Evolutionary conservation across 2,888 invertebrate species (phyloP).

Genomic region (Acronicta psi): DNA sequence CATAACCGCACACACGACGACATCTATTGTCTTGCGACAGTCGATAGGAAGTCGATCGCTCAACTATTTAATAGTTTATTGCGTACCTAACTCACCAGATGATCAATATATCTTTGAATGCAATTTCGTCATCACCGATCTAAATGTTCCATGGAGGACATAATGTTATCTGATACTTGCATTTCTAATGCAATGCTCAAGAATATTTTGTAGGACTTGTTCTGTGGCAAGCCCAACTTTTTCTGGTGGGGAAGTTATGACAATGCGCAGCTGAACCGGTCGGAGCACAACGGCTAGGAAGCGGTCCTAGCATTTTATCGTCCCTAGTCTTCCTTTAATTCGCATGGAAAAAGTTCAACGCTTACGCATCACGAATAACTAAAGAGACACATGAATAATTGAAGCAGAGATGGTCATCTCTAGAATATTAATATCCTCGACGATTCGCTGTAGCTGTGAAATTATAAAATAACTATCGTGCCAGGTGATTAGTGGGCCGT

Average conservation of each 20-base stretch:
- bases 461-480: slow-evolving; percentile 68
- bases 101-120: slow-evolving; percentile 51
- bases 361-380: slow-evolving; percentile 65
- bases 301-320: slow-evolving; percentile 69
- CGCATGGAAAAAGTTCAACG: slow-evolving; percentile 68
- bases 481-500: slow-evolving; percentile 72
- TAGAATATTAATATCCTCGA: slow-evolving; percentile 66
- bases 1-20: slow-evolving; percentile 67
- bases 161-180: slow-evolving; percentile 53
- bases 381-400: slow-evolving; percentile 73
- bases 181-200: slow-evolving; percentile 62
- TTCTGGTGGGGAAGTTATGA: slow-evolving; percentile 74
- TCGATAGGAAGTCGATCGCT: slow-evolving; percentile 60
- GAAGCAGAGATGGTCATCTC: slow-evolving; percentile 63
- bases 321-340: slow-evolving; percentile 64
- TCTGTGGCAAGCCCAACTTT: slow-evolving; percentile 67
- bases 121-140: slow-evolving; percentile 23
- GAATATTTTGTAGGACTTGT: slow-evolving; percentile 62
- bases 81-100: slow-evolving; percentile 42
- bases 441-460: slow-evolving; percentile 62
- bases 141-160: slow-evolving; percentile 41
- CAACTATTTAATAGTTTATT: slow-evolving; percentile 52
- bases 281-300: slow-evolving; percentile 67
- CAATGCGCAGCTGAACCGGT: slow-evolving; percentile 74
- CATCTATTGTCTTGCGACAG: slow-evolving; percentile 64